Conservation (phyloP, 1,140 invertebrate genomes). For the Formica selysi region DNA sequence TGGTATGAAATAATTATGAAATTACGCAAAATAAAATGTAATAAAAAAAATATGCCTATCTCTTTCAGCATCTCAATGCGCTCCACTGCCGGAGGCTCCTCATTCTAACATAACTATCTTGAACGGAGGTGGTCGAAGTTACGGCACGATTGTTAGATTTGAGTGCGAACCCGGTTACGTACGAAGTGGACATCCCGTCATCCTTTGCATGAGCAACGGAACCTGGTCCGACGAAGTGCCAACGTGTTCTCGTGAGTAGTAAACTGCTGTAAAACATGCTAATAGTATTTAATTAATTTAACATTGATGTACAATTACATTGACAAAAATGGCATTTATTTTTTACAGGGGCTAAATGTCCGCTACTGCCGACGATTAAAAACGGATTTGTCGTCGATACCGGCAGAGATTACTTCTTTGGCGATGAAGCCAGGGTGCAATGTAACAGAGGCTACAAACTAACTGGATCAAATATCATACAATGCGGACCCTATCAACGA, state of each 20-base stretch:
- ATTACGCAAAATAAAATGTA: not conserved
- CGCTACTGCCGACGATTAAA: slow-evolving; percentile 93
- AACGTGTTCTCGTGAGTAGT: slow-evolving; percentile 91
- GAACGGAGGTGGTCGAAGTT: slow-evolving; percentile 97
- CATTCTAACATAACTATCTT: slow-evolving; percentile 95
- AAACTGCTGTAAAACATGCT: not conserved
- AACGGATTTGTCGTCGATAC: slow-evolving; percentile 94
- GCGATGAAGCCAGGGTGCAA: slow-evolving; percentile 96
- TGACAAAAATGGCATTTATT: not conserved
- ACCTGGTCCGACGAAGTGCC: slow-evolving; percentile 98
- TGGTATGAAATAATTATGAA: not conserved
- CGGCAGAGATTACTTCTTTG: slow-evolving; percentile 92
- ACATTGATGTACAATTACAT: not conserved
- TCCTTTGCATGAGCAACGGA: slow-evolving; percentile 98
- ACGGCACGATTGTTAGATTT: slow-evolving; percentile 97
- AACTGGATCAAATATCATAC: slow-evolving; percentile 94
- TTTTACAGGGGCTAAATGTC: slow-evolving; percentile 90
- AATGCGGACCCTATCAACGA: slow-evolving; percentile 94
- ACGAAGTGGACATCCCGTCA: slow-evolving; percentile 94
- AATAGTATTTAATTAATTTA: not conserved
- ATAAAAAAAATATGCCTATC: not conserved
- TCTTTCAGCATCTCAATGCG: slow-evolving; percentile 94
- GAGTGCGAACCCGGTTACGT: slow-evolving; percentile 98
- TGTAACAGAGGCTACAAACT: slow-evolving; percentile 96
- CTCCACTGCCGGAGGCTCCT: slow-evolving; percentile 94